A percentile compares a stretch with the other conserved stretches of the same genome.
Evolutionary conservation across 2,888 invertebrate species (phyloP).

Genomic region (Plemyria rubiginata): DNA sequence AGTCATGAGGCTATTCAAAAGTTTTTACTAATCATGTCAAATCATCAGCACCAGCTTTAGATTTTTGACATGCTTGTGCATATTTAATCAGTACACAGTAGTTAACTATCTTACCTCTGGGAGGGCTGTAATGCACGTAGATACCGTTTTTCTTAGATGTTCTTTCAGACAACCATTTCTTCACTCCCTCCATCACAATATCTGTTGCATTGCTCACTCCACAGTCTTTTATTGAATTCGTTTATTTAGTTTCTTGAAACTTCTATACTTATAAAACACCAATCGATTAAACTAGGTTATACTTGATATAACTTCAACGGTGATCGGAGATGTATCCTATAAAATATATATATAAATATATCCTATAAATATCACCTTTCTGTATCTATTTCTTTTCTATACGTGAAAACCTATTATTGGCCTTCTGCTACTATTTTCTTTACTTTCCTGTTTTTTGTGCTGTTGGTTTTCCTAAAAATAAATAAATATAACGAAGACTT

Average conservation of each 20-base stretch:
- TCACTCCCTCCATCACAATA: constrained; percentile 65
- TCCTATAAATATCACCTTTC: too few relatives aligned
- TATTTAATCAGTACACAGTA: not conserved
- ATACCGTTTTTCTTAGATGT: constrained; percentile 77
- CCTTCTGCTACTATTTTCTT: too few relatives aligned
- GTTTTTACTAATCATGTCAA: too few relatives aligned
- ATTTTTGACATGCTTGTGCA: too few relatives aligned
- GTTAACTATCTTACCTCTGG: constrained; percentile 81
- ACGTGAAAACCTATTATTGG: too few relatives aligned
- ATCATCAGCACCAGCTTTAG: too few relatives aligned
- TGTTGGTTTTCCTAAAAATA: too few relatives aligned
- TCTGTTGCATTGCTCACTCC: constrained; percentile 1
- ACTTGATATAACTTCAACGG: constrained; percentile 26
- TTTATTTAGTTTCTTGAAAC: not conserved
- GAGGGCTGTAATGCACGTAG: constrained; percentile 87
- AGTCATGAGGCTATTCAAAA: too few relatives aligned
- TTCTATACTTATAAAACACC: constrained; percentile 4
- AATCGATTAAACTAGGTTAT: constrained; percentile 4
- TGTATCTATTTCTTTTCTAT: too few relatives aligned
- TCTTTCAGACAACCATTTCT: constrained; percentile 65
- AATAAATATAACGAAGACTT: constrained; percentile 68
- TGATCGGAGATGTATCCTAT: constrained; percentile 60
- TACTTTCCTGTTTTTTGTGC: too few relatives aligned
- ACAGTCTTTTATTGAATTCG: not conserved
- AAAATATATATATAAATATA: too few relatives aligned